phyloP scores from a whole-genome alignment of 2,888 invertebrate species.

The Ichneumon xanthorius region DNA sequence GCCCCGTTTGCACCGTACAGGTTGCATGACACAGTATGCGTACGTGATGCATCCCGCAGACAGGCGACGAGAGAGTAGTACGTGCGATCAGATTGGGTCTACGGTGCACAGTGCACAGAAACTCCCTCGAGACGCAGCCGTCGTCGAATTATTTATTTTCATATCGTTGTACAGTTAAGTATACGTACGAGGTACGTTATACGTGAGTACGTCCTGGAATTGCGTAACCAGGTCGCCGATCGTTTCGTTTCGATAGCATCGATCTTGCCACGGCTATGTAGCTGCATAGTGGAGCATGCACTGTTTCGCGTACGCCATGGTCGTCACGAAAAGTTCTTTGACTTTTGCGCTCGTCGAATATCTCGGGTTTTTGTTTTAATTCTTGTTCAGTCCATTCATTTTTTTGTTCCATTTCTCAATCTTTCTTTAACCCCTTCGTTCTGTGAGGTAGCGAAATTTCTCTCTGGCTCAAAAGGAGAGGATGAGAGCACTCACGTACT shows the following conservation, averaged over 20 bases:
- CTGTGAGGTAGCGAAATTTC: background rate
- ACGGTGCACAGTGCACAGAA: conserved; percentile 4
- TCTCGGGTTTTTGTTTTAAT: background rate
- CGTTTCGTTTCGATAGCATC: conserved; percentile 56
- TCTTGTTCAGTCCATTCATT: background rate
- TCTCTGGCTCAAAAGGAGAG: background rate
- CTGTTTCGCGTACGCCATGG: background rate
- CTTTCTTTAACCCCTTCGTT: background rate
- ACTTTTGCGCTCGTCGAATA: background rate
- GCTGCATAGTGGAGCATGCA: background rate
- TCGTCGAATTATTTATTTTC: conserved; percentile 59
- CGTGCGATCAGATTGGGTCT: conserved; percentile 33
- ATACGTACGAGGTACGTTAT: background rate
- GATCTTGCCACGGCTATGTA: conserved; percentile 22
- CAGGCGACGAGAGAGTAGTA: conserved; percentile 31
- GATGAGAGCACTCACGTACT: conserved; percentile 30
- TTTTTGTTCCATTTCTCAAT: background rate
- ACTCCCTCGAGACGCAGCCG: conserved; percentile 46
- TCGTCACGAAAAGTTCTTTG: conserved; percentile 30
- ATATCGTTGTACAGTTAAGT: conserved; percentile 32
- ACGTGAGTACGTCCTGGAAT: conserved; percentile 20
- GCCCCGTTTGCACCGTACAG: background rate
- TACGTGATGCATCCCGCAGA: conserved; percentile 41
- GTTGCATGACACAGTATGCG: conserved; percentile 31
- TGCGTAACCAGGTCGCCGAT: conserved; percentile 59